Conservation (phyloP, 2,113 vertebrate species). For the Neoarius graeffei region DNA sequence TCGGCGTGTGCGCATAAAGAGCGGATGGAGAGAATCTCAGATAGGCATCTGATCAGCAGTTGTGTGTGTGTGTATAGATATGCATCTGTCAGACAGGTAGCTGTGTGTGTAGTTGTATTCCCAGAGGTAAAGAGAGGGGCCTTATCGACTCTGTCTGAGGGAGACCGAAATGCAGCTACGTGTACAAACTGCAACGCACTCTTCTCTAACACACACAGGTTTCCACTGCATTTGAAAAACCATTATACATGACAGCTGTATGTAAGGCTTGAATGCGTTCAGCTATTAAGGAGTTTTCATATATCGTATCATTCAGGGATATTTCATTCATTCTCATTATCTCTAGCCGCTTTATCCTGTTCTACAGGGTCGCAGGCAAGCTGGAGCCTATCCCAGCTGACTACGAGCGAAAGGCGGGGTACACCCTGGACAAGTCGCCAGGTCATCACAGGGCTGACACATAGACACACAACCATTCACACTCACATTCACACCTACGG, state of each 20-base stretch:
- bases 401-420: too few relatives aligned
- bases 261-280: too few relatives aligned
- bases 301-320: too few relatives aligned
- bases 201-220: not conserved
- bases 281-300: not conserved
- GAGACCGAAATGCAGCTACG: constrained; percentile 32
- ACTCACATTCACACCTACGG: too few relatives aligned
- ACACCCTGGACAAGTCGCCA: too few relatives aligned
- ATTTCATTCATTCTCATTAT: too few relatives aligned
- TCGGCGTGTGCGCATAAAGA: constrained; percentile 1
- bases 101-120: constrained; percentile 34
- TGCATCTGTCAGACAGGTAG: constrained; percentile 28
- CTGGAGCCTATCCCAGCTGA: too few relatives aligned
- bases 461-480: too few relatives aligned
- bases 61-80: constrained; percentile 31
- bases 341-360: too few relatives aligned
- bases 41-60: constrained; percentile 36
- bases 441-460: too few relatives aligned
- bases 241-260: not conserved
- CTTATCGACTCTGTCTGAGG: constrained; percentile 43
- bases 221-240: not conserved
- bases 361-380: too few relatives aligned
- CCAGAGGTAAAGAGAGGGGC: constrained; percentile 38
- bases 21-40: constrained; percentile 21
- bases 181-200: constrained; percentile 53